Evolutionary conservation across 1,140 invertebrate species (phyloP).

Genomic region (Calephelis virginiensis): DNA sequence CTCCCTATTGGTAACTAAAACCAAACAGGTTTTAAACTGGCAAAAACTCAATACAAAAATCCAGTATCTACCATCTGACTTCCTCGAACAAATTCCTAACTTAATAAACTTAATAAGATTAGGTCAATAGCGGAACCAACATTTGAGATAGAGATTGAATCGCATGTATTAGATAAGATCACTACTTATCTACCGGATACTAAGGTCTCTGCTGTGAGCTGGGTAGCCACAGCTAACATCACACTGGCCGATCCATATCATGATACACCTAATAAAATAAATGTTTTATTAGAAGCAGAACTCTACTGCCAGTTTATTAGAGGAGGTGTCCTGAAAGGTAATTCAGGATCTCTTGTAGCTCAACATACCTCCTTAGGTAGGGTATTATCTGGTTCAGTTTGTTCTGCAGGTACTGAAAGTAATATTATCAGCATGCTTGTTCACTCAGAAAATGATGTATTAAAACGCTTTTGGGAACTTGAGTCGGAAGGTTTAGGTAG

Average conservation of each 20-base stretch:
- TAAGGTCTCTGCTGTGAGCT: not conserved
- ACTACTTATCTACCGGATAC: not conserved
- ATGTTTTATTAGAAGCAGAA: constrained; percentile 1
- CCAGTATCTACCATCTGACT: no score
- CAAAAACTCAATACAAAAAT: no score
- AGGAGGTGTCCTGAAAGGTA: not conserved
- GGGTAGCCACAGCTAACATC: not conserved
- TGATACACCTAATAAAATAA: constrained; percentile 12
- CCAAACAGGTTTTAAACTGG: no score
- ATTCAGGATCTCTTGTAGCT: not conserved
- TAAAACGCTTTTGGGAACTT: not conserved
- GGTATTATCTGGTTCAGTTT: constrained; percentile 2
- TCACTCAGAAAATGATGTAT: not conserved
- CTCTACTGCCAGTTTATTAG: not conserved
- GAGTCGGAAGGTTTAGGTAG: not conserved
- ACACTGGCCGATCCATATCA: not conserved
- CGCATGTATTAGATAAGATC: not conserved
- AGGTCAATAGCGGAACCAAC: not conserved
- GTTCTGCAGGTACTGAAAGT: not conserved
- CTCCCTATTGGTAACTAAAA: no score
- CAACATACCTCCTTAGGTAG: constrained; percentile 2
- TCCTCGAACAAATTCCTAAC: no score
- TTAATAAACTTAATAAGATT: no score
- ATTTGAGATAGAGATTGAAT: not conserved
- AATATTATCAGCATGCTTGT: not conserved